Conservation (phyloP, 2,888 invertebrate genomes). For the Mechanitis messenoides region DNA sequence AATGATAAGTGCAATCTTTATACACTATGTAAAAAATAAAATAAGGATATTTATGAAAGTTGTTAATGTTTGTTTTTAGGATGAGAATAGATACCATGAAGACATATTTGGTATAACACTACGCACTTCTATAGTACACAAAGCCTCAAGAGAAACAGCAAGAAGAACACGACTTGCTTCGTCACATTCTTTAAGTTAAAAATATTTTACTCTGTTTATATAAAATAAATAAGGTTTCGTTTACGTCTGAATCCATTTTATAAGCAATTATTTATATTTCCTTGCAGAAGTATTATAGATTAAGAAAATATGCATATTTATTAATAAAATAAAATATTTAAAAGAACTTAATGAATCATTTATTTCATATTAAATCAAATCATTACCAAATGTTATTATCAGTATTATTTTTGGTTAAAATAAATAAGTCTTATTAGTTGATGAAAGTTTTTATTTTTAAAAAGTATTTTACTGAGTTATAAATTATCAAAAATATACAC, state of each 20-base stretch:
- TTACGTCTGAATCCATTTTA: background rate
- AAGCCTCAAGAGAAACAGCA: slow-evolving; percentile 88
- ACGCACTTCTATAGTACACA: slow-evolving; percentile 91
- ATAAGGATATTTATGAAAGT: background rate
- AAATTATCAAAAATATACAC: too few relatives aligned
- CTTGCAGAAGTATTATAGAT: background rate
- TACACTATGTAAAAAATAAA: background rate
- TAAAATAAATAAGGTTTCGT: background rate
- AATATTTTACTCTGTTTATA: slow-evolving; percentile 1
- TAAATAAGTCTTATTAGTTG: background rate
- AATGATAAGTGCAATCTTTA: too few relatives aligned
- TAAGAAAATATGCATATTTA: background rate
- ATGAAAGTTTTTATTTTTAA: background rate
- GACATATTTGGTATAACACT: slow-evolving; percentile 96
- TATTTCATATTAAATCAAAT: background rate
- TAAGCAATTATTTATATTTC: background rate
- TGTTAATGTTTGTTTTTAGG: slow-evolving; percentile 73
- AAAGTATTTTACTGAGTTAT: too few relatives aligned
- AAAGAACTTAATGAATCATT: background rate
- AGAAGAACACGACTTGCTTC: slow-evolving; percentile 66
- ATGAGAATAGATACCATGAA: slow-evolving; percentile 95
- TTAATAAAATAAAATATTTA: background rate
- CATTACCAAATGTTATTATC: background rate
- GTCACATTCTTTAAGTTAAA: slow-evolving; percentile 25
- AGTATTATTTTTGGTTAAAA: background rate